Conservation (phyloP, 2,113 vertebrate species). For the Eubucco bourcierii region DNA sequence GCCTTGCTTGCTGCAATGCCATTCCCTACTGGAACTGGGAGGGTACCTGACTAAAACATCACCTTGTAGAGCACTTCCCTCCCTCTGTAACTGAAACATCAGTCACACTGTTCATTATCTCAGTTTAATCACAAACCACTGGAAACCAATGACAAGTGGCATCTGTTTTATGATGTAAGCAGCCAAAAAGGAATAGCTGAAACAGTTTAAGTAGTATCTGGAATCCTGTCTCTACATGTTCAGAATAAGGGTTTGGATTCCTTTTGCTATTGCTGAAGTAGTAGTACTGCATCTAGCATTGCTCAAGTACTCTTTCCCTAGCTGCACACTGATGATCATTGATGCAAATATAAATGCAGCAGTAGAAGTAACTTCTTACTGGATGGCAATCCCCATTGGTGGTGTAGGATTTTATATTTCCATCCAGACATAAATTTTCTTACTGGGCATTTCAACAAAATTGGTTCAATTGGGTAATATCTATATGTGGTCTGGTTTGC, state of each 20-base stretch:
- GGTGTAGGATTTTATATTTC: not conserved
- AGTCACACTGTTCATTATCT: fast-evolving
- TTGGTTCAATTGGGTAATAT: not conserved
- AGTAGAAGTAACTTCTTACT: not conserved
- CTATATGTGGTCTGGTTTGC: not conserved
- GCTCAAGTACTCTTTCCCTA: not conserved
- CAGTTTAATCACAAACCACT: not conserved
- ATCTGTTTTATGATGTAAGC: not conserved
- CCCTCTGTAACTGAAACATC: not conserved
- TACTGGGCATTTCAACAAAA: too few species aligned
- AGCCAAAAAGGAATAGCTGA: not conserved
- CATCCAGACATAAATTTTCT: too few species aligned
- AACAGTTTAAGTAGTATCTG: not conserved
- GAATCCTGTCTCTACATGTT: not conserved
- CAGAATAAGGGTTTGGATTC: not conserved
- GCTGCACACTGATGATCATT: not conserved
- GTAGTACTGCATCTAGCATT: not conserved
- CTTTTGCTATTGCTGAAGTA: not conserved
- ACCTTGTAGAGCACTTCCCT: fast-evolving
- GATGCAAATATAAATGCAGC: not conserved
- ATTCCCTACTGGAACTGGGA: not conserved
- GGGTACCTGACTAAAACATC: not conserved
- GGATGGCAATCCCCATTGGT: not conserved
- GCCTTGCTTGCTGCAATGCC: not conserved
- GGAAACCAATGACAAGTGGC: not conserved